Evolutionary conservation across 2,888 invertebrate genomes (phyloP).

Genomic region (Axea sp.): DNA sequence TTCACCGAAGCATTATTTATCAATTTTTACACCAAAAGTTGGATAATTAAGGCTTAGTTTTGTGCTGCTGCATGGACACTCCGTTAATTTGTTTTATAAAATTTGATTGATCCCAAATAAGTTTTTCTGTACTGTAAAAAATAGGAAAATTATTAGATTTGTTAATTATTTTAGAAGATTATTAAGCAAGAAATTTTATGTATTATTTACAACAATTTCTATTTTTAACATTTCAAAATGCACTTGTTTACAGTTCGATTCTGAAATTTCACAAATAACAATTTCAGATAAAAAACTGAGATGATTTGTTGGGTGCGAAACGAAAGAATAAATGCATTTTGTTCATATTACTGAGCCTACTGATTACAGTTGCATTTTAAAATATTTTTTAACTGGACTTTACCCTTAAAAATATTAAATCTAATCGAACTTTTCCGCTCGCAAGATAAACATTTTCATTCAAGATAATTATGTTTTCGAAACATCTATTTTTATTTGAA

Average conservation of each 20-base stretch:
- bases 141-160: too few relatives aligned
- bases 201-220: too few relatives aligned
- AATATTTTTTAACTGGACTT: conserved; percentile 43
- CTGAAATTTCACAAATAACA: too few relatives aligned
- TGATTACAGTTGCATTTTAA: conserved; percentile 26
- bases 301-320: too few relatives aligned
- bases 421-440: conserved; percentile 29
- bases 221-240: too few relatives aligned
- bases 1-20: conserved; percentile 41
- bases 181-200: not conserved
- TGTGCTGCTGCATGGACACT: conserved; percentile 35
- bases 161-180: too few relatives aligned
- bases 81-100: conserved; percentile 16
- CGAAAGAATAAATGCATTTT: too few relatives aligned
- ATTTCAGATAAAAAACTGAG: too few relatives aligned
- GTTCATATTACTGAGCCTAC: too few relatives aligned
- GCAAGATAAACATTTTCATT: conserved; percentile 23
- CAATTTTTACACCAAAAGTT: conserved; percentile 14
- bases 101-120: conserved; percentile 23
- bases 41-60: conserved; percentile 31
- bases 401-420: conserved; percentile 27
- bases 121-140: conserved; percentile 20
- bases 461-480: conserved; percentile 35
- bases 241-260: too few relatives aligned
- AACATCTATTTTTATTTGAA: too few relatives aligned